Evolutionary conservation across 2,888 invertebrate genomes (phyloP), one percentile per base, ranked within the genome.

Genomic region (Agrenia bidenticulata): DNA sequence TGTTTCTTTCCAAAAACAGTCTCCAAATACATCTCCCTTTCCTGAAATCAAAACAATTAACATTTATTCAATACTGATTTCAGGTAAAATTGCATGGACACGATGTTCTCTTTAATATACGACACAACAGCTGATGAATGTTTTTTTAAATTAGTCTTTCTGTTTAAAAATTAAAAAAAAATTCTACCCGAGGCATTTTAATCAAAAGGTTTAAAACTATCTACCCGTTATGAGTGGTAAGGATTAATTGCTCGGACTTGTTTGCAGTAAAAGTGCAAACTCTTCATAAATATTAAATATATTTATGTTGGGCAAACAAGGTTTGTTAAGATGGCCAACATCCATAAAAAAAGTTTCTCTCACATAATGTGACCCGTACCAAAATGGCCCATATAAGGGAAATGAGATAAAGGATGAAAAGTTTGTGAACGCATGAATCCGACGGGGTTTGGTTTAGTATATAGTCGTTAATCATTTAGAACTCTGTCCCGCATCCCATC

Each of bases 11-110:
- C 99, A 99, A 83, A 99, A 99, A 73, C 95, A 94, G 82, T 99
- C 99, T 39, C 99, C 99, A 83, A 99, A 99, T 67, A 99, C 98
- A 83, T 99, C 99, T 53, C 98, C 98, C 81, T 97, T 98, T 75
- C 94, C 94, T 94, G 81, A 66, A 78, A 79, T 60, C 45, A n/a
- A 59, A 60, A 32, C 24, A 37, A 63, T 26, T 39, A 57, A 19
- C 19, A 21, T 57, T 19, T n/a, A n/a, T n/a, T n/a, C n/a, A n/a
- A n/a, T n/a, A n/a, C n/a, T n/a, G n/a, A n/a, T n/a, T n/a, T n/a
- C n/a, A n/a, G n/a, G n/a, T n/a, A n/a, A n/a, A n/a, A n/a, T n/a
- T n/a, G n/a, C n/a, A n/a, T n/a, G n/a, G n/a, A n/a, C n/a, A n/a
- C n/a, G n/a, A n/a, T n/a, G n/a, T n/a, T n/a, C n/a, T n/a, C n/a